Base-by-base conservation (phyloP, 2,797 vertebrate species). In the Pyrocephalus nanus region DNA sequence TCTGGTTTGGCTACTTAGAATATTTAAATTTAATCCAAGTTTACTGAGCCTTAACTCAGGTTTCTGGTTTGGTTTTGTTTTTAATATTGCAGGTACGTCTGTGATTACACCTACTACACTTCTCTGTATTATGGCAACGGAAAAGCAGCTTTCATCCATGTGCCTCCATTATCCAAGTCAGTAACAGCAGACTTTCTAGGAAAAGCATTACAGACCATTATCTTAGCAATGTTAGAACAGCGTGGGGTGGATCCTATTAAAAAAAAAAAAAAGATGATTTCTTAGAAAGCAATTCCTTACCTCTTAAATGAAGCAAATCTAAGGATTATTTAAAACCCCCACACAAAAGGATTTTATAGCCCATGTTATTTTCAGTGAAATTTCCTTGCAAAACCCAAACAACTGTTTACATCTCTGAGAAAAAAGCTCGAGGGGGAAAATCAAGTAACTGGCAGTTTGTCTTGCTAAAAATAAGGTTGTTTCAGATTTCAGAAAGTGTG, bases 41-140 rank as follows among this genome's bases (percentile, higher is more conserved):
- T 83, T 80, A 48, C 34, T 40, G 34, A 72, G 79, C 32, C 58
- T 81, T 78, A 88, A 94, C 23, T 19, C 48, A 53, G 54, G 48
- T 57, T 93, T 81, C 74, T 88, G 73, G 48, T n/a, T 27, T 5
- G 78, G 72, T 77, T 77, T 78, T 29, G 8, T 76, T 80, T 60
- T 43, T 40, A 62, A 71, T 45, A 21, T n/a, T 93, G 84, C 97
- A 99, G 98, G 95, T 98, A 98, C 77, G 86, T 98, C 94, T 99
- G 98, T 36, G 98, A 99, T 97, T 99, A 98, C 93, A 97, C 97
- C 23, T 98, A 98, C 94, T 99, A 98, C 92, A 82, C 97, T 76
- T 99, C 98, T 11, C 95, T 99, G 85, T 96, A 98, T 87, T 97
- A 97, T 0, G 97, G 98, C 67, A 88, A 96, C 23, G 95, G 98